Conservation (phyloP, 1,140 invertebrate species). For the Babylonia areolata region DNA sequence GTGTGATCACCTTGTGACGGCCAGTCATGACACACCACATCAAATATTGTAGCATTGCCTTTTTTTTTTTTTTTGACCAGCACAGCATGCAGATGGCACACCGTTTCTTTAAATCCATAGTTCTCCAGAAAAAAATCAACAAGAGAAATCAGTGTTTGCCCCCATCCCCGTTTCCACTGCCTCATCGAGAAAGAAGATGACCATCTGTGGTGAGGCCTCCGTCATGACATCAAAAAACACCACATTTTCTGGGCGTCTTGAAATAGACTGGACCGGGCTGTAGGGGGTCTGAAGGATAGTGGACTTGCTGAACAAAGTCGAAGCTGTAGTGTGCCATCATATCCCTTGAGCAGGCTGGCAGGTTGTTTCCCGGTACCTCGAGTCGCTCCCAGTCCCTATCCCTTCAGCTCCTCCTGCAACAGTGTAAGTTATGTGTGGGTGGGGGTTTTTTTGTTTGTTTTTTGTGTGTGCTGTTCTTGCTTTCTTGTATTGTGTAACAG, state of each 20-base stretch:
- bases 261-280: slow-evolving; percentile 61
- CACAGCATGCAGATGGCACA: slow-evolving; percentile 42
- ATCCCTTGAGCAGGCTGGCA: too few species aligned
- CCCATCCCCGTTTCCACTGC: slow-evolving; percentile 38
- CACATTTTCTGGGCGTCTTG: slow-evolving; percentile 57
- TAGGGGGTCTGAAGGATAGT: slow-evolving; percentile 47
- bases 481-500: too few species aligned
- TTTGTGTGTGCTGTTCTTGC: too few species aligned
- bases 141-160: slow-evolving; percentile 41
- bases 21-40: slow-evolving; percentile 35
- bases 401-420: too few species aligned
- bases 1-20: slow-evolving; percentile 1
- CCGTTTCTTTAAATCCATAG: slow-evolving; percentile 45
- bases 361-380: too few species aligned
- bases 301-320: too few species aligned
- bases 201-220: slow-evolving; percentile 37
- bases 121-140: slow-evolving; percentile 47
- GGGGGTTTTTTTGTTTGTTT: too few species aligned
- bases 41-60: slow-evolving; percentile 34
- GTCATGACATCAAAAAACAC: slow-evolving; percentile 54
- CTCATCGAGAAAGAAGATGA: slow-evolving; percentile 58
- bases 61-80: slow-evolving; percentile 50
- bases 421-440: too few species aligned
- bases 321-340: too few species aligned
- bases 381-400: too few species aligned